These are phyloP conservation scores for Willisornis vidua DNA, from an alignment of 2,113 vertebrate species.

Conservation along the genomic window DNA sequence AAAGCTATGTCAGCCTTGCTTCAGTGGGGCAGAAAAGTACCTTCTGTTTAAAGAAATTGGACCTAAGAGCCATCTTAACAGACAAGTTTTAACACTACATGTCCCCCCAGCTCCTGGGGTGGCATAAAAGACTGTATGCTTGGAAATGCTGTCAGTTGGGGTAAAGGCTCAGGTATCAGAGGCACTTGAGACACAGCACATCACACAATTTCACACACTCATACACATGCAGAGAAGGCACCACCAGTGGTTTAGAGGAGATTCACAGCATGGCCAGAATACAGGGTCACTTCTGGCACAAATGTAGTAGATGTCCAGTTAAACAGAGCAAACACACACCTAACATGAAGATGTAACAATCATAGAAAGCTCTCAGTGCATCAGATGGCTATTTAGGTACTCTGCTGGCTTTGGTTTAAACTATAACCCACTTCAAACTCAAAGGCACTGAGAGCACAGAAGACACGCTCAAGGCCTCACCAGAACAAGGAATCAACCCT, in stretches of 20 bases:
- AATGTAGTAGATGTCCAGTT: not conserved
- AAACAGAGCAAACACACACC: not conserved
- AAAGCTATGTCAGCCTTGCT: not conserved
- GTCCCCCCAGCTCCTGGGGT: not conserved
- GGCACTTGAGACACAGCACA: not conserved
- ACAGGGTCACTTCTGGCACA: not conserved
- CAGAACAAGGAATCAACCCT: not conserved
- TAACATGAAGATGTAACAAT: not conserved
- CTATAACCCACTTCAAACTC: not conserved
- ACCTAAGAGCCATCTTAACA: not conserved
- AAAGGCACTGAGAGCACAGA: not conserved
- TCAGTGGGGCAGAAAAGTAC: slow-evolving; percentile 21
- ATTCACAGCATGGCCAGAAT: not conserved
- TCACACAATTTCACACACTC: not conserved
- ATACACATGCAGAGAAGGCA: not conserved
- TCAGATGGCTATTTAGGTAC: not conserved
- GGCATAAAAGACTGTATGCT: not conserved
- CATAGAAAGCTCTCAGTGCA: not conserved
- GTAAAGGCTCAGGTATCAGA: not conserved
- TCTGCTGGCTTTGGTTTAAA: not conserved
- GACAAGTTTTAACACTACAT: not conserved
- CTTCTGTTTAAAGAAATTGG: slow-evolving; percentile 22
- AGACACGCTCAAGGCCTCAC: not conserved
- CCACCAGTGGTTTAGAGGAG: not conserved
- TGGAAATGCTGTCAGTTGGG: not conserved